These are phyloP conservation scores for Gephyroberyx darwinii DNA, from an alignment of 2,797 vertebrate genomes.

Conservation along the genomic window DNA sequence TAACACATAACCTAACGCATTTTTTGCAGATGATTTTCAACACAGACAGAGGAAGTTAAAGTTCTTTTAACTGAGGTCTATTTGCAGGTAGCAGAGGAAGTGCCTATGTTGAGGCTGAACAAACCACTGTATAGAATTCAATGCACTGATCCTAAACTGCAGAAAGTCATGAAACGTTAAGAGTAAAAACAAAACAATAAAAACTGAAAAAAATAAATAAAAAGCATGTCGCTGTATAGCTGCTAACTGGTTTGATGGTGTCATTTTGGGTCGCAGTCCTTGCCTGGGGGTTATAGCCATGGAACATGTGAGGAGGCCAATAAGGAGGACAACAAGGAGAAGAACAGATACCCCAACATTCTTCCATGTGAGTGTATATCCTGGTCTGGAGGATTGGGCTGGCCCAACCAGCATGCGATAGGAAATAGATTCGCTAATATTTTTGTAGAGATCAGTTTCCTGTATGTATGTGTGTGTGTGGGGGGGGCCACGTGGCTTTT, in stretches of 20 bases:
- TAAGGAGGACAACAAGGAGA: constrained; percentile 95
- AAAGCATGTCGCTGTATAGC: neutral
- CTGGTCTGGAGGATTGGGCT: constrained; percentile 15
- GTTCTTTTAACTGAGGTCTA: constrained; percentile 56
- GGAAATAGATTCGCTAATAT: constrained; percentile 3
- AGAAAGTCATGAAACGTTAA: neutral
- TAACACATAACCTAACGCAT: neutral
- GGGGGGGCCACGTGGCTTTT: neutral
- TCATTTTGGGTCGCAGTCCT: constrained; percentile 80
- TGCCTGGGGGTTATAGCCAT: constrained; percentile 88
- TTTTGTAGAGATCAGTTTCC: constrained; percentile 51
- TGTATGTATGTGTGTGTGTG: constrained; percentile 28
- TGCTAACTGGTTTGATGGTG: neutral
- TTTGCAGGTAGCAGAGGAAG: constrained; percentile 70
- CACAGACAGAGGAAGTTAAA: constrained; percentile 69
- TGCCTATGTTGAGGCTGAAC: constrained; percentile 33
- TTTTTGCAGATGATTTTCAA: constrained; percentile 27
- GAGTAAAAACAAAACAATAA: neutral
- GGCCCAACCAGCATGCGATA: neutral
- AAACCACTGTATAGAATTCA: constrained; percentile 44
- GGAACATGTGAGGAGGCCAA: constrained; percentile 93
- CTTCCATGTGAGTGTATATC: constrained; percentile 89
- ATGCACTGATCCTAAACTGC: neutral
- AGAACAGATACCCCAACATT: constrained; percentile 99
- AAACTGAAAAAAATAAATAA: neutral